Evolutionary conservation across 92 coral and sea anemone genomes (phyloP), one percentile per base, ranked within the genome.

Genomic region (Epizoanthus illoricatus): DNA sequence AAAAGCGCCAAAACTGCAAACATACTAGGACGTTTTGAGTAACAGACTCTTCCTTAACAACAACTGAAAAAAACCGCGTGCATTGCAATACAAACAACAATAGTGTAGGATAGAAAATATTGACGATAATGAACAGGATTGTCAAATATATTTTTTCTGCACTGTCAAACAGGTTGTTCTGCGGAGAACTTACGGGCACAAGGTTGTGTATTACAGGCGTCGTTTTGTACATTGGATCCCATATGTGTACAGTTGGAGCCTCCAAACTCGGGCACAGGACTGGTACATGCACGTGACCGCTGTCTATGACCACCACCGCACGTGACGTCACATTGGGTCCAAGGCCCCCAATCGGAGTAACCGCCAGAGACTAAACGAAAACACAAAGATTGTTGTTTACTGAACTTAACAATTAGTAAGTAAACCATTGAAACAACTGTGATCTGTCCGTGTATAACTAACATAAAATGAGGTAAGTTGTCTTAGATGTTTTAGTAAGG

Each of bases 291-390:
- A 86, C 99, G 98, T 89, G 95, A 91, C 69, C 99, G 86, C 85
- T 88, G 88, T 58, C 98, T 87, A 80, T 91, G 95, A 11, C 99
- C 99, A 28, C 97, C 94, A 15, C 99, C 99, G 78, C 99, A 97
- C 0, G 99, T 92, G 91, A 91, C 94, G 91, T 91, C 97, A 84
- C 99, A 97, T 64, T 87, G 91, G 69, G 97, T 90, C 99, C 99
- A 97, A n/a, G 85, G 70, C 11, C 99, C 98, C 99, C 99, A 97
- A 49, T 88, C 87, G 4, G 99, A 88, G 87, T 86, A 97, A 20
- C 80, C 97, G n/a, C 98, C 99, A 64, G 88, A 45, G 9, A 95
- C 98, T 95, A 85, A 60, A 84, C 42, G 54, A 11, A 65, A 87
- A 12, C 20, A 7, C 13, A 42, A 58, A 78, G 28, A 15, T 17